Evolutionary conservation across 2,113 vertebrate species (phyloP).

Genomic region (Aegithalos caudatus): DNA sequence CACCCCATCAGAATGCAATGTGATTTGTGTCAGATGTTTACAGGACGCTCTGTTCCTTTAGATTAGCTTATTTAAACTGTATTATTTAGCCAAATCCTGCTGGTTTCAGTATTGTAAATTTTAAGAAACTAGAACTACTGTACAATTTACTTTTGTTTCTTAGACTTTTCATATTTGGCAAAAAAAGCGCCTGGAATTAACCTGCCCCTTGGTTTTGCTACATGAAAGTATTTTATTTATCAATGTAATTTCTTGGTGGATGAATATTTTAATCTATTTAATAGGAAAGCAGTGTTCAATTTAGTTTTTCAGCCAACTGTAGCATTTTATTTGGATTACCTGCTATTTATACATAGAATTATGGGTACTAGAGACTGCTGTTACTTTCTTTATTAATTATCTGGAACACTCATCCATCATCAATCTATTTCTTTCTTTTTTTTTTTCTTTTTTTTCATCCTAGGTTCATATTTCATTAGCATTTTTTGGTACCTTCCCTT

Average conservation of each 20-base stretch:
- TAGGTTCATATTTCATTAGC: background rate
- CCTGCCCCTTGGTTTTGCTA: constrained; percentile 18
- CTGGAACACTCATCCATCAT: background rate
- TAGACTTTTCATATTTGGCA: background rate
- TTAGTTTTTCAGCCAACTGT: constrained; percentile 14
- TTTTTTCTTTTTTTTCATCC: background rate
- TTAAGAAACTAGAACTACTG: constrained; percentile 34
- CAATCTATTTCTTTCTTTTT: background rate
- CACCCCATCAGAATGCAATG: background rate
- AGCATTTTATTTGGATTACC: constrained; percentile 16
- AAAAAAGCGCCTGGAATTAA: background rate
- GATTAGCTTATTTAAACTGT: constrained; percentile 54
- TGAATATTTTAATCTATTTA: constrained; percentile 52
- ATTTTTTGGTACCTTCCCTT: background rate
- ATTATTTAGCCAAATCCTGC: constrained; percentile 48
- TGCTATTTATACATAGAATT: constrained; percentile 30
- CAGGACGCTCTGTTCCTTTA: constrained; percentile 52
- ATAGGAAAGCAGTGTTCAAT: background rate
- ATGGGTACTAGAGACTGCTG: constrained; percentile 25
- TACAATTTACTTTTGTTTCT: background rate
- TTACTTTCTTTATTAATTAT: background rate
- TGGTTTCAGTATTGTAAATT: constrained; percentile 59
- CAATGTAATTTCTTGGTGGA: constrained; percentile 4
- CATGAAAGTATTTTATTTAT: constrained; percentile 41
- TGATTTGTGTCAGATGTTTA: constrained; percentile 59